Evolutionary conservation across 2,113 vertebrate species (phyloP).

Genomic region (Pandion haliaetus): DNA sequence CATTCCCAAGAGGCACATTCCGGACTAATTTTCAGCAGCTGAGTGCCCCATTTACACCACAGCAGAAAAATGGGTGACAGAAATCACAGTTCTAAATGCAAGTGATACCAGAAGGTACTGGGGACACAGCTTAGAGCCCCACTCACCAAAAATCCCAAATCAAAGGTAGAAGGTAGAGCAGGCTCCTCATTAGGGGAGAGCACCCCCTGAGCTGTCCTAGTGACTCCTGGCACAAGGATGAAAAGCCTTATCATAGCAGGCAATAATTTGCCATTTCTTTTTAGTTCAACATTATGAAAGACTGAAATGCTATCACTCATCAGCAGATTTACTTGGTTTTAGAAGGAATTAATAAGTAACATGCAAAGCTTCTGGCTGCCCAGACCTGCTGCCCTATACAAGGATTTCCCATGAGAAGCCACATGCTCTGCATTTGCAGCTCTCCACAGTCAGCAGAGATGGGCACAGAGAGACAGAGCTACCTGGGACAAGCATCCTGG

Average conservation of each 20-base stretch:
- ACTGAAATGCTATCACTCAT: neutral
- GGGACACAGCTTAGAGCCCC: neutral
- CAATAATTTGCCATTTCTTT: neutral
- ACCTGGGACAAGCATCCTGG: fast-evolving
- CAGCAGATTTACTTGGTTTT: neutral
- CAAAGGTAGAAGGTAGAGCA: neutral
- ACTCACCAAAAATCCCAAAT: neutral
- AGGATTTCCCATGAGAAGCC: neutral
- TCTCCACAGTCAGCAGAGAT: neutral
- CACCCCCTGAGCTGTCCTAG: neutral
- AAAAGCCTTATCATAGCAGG: neutral
- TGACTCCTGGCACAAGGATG: too few species aligned
- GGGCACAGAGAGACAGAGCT: neutral
- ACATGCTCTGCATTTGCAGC: neutral
- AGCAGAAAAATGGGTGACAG: neutral
- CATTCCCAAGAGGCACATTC: neutral
- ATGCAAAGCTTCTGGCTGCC: neutral
- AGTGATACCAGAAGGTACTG: neutral
- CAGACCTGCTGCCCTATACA: neutral
- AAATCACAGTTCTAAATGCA: neutral
- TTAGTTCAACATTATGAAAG: neutral
- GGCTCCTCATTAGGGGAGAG: neutral
- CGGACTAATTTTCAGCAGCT: neutral
- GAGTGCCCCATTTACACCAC: neutral
- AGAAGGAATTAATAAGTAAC: neutral